Evolutionary conservation across 2,888 invertebrate species (phyloP), one percentile per base, ranked within the genome.

Genomic region (Philopedon plagiatum): DNA sequence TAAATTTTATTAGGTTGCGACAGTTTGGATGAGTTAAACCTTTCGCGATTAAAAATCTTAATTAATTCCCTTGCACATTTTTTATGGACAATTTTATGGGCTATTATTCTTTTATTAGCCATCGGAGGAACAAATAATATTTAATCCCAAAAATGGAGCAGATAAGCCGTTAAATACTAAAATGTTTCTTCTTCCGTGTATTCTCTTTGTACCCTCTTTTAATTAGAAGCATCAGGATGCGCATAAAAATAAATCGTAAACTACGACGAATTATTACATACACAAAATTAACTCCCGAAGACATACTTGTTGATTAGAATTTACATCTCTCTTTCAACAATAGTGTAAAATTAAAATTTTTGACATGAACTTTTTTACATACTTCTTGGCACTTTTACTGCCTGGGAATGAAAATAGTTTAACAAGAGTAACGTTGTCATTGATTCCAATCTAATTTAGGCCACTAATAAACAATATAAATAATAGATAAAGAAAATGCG

Each of bases 1-100:
- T 61, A 65, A 56, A 60, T 71, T 71, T 71, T 71, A 71, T 71
- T 66, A 65, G 62, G 61, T 61, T 60, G 56, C 23, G 66, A 71
- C 46, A 61, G 65, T 58, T 66, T 58, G 37, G 37, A 64, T 51
- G 29, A 32, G 58, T 49, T 51, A 34, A 60, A 65, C 63, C 51
- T 64, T 60, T 60, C 11, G 41, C 57, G 46, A 37, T 56, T 71
- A 71, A 60, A 71, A 66, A 66, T 71, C 46, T 65, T 71, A 66
- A 71, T 71, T 71, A 60, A 65, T 64, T 64, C 34, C 26, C 23
- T 49, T 44, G 46, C 66, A 58, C 56, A 58, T 66, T 66, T 66
- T 66, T 66, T 39, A 66, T 57, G 26, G 15, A 29, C 51, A 51
- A 11, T 51, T 51, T 51, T 51, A 51, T 51, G 21, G 3, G 26